These are phyloP conservation scores for Arenicola marina DNA, from an alignment of 2,888 invertebrate genomes.

Conservation along the genomic window DNA sequence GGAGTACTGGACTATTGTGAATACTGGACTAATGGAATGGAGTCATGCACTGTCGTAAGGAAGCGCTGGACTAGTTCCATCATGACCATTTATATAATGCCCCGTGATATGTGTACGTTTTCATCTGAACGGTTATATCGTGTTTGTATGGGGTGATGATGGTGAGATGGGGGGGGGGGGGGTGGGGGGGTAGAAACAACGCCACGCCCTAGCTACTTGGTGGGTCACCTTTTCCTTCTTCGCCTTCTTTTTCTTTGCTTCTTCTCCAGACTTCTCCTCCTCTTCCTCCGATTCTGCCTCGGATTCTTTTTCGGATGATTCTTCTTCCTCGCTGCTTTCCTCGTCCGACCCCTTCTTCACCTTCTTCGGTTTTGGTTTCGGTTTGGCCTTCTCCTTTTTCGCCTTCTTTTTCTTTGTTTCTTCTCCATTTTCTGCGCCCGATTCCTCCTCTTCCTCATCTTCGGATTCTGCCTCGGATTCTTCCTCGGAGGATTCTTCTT, in stretches of 20 bases:
- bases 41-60: no score
- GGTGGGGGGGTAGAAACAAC: no score
- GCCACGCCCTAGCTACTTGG: no score
- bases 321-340: neutral
- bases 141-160: no score
- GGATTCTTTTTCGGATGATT: neutral
- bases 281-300: conserved; percentile 11
- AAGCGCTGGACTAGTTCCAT: no score
- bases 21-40: no score
- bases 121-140: no score
- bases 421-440: neutral
- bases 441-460: conserved; percentile 8
- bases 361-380: neutral
- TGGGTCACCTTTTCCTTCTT: conserved; percentile 6
- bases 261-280: conserved; percentile 13
- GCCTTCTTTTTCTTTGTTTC: conserved; percentile 6
- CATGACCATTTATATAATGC: no score
- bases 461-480: conserved; percentile 1
- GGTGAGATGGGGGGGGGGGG: no score
- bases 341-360: neutral
- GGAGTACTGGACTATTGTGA: no score
- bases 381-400: conserved; percentile 5
- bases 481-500: neutral
- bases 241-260: conserved; percentile 7
- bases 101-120: no score